Conservation (phyloP, 2,113 vertebrate genomes). For the Centropristis striata region DNA sequence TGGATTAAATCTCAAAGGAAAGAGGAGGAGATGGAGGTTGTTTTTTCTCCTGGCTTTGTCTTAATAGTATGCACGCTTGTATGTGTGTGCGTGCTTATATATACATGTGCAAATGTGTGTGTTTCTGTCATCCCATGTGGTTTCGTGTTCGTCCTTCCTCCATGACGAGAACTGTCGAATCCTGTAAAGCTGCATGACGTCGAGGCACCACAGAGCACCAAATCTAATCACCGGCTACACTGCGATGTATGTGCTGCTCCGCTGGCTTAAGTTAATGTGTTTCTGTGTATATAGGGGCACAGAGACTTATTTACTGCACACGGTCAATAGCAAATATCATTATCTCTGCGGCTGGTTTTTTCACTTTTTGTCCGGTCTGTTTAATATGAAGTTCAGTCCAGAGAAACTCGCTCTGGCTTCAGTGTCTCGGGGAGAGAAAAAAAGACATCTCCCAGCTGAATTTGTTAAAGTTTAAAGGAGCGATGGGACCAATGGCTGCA, state of each 20-base stretch:
- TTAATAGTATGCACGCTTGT: slow-evolving; percentile 56
- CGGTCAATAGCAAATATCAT: slow-evolving; percentile 67
- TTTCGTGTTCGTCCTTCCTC: slow-evolving; percentile 53
- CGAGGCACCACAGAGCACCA: slow-evolving; percentile 59
- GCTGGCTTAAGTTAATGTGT: slow-evolving; percentile 24
- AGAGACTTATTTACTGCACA: slow-evolving; percentile 60
- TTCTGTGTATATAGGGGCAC: slow-evolving; percentile 7
- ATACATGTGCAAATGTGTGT: slow-evolving; percentile 2
- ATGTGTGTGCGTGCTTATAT: slow-evolving; percentile 15
- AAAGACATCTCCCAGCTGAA: slow-evolving; percentile 17
- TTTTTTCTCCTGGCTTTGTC: slow-evolving; percentile 63
- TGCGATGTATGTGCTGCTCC: slow-evolving; percentile 44
- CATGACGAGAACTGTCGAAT: slow-evolving; percentile 70
- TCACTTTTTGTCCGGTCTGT: slow-evolving; percentile 44
- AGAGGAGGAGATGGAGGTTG: slow-evolving; percentile 48
- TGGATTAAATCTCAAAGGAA: slow-evolving; percentile 79
- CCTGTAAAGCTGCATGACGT: slow-evolving; percentile 63
- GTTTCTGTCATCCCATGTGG: slow-evolving; percentile 45
- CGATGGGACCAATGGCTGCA: neutral
- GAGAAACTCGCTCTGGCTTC: neutral
- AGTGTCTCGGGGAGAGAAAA: neutral
- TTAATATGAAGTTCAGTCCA: slow-evolving; percentile 18
- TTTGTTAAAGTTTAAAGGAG: neutral
- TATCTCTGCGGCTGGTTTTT: slow-evolving; percentile 57
- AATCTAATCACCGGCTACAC: slow-evolving; percentile 72